Base-by-base conservation (phyloP, 2,888 invertebrate genomes). In the Synanthedon tipuliformis region DNA sequence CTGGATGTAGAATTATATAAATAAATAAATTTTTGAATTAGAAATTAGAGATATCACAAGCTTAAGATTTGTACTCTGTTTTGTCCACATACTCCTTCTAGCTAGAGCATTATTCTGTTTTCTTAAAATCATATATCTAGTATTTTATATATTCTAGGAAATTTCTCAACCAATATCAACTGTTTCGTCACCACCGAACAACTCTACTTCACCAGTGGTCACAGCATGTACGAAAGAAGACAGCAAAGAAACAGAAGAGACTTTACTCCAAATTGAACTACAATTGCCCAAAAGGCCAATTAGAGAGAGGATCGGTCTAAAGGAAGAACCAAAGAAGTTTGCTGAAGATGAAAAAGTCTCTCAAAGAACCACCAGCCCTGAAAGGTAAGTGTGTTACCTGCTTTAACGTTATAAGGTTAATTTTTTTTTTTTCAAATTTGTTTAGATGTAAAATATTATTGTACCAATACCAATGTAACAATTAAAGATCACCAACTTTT, bases 231-330 rank as follows among this genome's bases (percentile, higher is more conserved):
- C 63, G 4, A 57, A 61, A 55, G 66, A 66, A 49, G 41, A 56
- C 23, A 58, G 66, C n/a, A 69, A 71, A 61, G 70, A 69, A 18
- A 64, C 71, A 11, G 34, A 61, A 53, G 82, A 83, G 56, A 71
- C 67, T 2, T 64, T 88, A 27, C 87, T 86, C 0, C 85, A 83
- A 56, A 87, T 88, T 59, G 88, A 88, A 62, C 67, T 88, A 18
- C 81, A 84, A 54, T 75, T 88, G 8, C 88, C 88, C 12, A 88
- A 88, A 68, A 77, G 88, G 55, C 81, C 88, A 1, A 62, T 87
- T 2, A 74, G 88, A 54, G 87, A 88, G 57, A 74, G 88, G 55
- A 73, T 88, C 2, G 87, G 87, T 4, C 65, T 64, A 11, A 66
- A 76, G 3, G 75, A 78, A 53, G 68, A 70, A 54, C 55, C 61